Conservation (phyloP, 2,888 invertebrate genomes). For the Xanthia icteritia region DNA sequence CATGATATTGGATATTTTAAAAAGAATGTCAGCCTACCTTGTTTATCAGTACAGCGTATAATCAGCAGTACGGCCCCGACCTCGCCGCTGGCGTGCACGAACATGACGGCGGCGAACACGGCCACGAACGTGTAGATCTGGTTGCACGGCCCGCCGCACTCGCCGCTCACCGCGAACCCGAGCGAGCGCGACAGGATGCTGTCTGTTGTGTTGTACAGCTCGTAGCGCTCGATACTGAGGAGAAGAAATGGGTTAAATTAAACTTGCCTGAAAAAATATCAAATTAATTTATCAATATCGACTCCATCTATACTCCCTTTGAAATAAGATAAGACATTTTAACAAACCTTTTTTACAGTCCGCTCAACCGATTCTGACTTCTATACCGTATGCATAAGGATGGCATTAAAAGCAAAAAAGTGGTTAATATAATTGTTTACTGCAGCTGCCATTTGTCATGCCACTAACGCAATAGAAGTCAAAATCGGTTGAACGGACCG, state of each 20-base stretch:
- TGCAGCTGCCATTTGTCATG: no score
- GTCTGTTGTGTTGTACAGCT: slow-evolving; percentile 59
- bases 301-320: no score
- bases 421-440: no score
- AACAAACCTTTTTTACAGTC: no score
- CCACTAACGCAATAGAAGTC: no score
- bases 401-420: no score
- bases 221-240: slow-evolving; percentile 77
- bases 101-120: slow-evolving; percentile 96
- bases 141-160: slow-evolving; percentile 94
- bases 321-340: no score
- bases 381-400: no score
- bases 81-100: slow-evolving; percentile 97
- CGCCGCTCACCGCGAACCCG: slow-evolving; percentile 93
- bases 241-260: neutral
- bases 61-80: slow-evolving; percentile 97
- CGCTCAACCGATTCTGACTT: no score
- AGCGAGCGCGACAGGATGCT: slow-evolving; percentile 34
- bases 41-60: slow-evolving; percentile 96
- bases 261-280: neutral
- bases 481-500: no score
- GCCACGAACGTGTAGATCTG: slow-evolving; percentile 94
- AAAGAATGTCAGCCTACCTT: slow-evolving; percentile 85
- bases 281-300: no score
- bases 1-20: neutral